Evolutionary conservation across 2,113 vertebrate species (phyloP).

Genomic region (Crypturellus undulatus): DNA sequence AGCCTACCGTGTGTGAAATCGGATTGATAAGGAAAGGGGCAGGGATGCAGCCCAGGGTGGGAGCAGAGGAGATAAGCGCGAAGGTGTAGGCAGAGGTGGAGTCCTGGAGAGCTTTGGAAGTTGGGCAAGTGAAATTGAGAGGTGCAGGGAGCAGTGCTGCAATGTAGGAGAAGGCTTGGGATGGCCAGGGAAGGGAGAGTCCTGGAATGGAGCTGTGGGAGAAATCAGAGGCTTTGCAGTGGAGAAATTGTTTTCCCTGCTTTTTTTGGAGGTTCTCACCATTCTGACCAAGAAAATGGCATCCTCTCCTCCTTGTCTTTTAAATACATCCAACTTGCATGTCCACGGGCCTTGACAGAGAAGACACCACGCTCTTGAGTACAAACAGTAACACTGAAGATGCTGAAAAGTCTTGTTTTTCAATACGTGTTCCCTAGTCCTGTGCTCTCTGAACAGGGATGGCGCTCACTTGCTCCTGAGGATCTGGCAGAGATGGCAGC

Average conservation of each 20-base stretch:
- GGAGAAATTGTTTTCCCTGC: not conserved
- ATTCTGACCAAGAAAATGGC: not conserved
- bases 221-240: not conserved
- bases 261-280: not conserved
- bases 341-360: not conserved
- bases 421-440: not conserved
- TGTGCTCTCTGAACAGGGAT: not conserved
- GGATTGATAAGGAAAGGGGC: conserved; percentile 63
- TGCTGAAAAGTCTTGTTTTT: not conserved
- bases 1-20: conserved; percentile 37
- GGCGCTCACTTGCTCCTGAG: accelerated
- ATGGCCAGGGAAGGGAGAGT: not conserved
- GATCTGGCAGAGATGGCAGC: not conserved
- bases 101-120: conserved; percentile 52
- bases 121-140: conserved; percentile 55
- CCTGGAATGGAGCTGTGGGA: not conserved
- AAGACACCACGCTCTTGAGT: accelerated
- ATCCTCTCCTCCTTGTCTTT: not conserved
- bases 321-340: not conserved
- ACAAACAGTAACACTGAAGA: accelerated
- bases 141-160: conserved; percentile 1
- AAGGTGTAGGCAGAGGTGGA: conserved; percentile 65
- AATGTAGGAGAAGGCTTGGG: not conserved
- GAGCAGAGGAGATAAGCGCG: conserved; percentile 50
- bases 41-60: conserved; percentile 60